Evolutionary conservation across 2,888 invertebrate species (phyloP), one percentile per base, ranked within the genome.

Genomic region (Hemithea aestivaria): DNA sequence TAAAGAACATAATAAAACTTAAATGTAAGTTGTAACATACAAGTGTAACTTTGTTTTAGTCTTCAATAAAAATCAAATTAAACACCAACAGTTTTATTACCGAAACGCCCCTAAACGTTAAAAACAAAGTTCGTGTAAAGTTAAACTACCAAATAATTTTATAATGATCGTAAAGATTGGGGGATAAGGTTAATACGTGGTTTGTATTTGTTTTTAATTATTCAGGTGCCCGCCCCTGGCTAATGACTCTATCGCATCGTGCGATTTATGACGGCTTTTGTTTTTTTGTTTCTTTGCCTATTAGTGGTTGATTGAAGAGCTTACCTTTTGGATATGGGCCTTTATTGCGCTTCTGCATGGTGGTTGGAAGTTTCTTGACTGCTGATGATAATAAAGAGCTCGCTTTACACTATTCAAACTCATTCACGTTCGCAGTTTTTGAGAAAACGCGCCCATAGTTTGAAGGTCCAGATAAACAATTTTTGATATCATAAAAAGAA

Each of bases 181-280:
- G 49, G 56, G 85, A 87, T 87, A 85, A 68, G 63, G 71, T 79
- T n/a, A 79, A 84, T 78, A 81, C 81, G 83, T 83, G 80, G 76
- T 81, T 81, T 69, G 67, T 85, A 84, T 85, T 84, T 85, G 83
- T 79, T 85, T 84, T 85, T 84, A 85, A 87, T 85, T 84, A 85
- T 87, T 84, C 79, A 72, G 68, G 46, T 75, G 76, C 74, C 79
- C 83, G 80, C 79, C 82, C 78, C 77, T 72, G 73, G 69, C 73
- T 85, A 85, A 87, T 85, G 84, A 80, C 85, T 87, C 72, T 81
- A 85, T 87, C 69, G 73, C 57, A n/a, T n/a, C n/a, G n/a, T 50
- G 66, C 78, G 74, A 83, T 84, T 82, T 84, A 84, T 69, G 73
- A 65, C 62, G 62, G 62, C 59, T 66, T 73, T 48, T 79, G 77